These are phyloP conservation scores for Chaetura pelagica DNA, from an alignment of 2,113 vertebrate species.

Conservation along the genomic window DNA sequence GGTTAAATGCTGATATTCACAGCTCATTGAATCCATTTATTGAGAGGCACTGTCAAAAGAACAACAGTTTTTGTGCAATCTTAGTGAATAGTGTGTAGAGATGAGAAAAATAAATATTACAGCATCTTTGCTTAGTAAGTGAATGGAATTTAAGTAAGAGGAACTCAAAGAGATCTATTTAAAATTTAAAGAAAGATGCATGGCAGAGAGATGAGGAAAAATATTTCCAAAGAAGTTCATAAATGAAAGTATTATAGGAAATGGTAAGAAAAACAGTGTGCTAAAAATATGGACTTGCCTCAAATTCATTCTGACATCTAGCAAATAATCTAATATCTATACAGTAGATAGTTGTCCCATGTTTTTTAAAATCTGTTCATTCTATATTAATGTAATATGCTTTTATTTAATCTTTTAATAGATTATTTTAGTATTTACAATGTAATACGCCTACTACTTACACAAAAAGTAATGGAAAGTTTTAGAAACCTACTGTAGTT, in stretches of 20 bases:
- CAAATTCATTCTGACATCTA: background rate
- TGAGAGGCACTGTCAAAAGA: constrained; percentile 42
- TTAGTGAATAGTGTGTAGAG: background rate
- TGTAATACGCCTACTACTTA: background rate
- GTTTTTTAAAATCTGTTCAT: background rate
- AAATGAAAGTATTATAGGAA: background rate
- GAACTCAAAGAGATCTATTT: background rate
- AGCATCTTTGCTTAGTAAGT: background rate
- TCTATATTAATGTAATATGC: background rate
- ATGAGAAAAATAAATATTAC: background rate
- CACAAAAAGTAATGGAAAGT: background rate
- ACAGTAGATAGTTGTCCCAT: background rate
- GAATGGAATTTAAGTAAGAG: background rate
- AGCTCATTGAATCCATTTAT: constrained; percentile 50
- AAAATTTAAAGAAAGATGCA: background rate
- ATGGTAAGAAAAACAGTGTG: background rate
- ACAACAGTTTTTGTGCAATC: background rate
- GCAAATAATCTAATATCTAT: background rate
- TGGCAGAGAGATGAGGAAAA: background rate
- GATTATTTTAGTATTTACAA: background rate
- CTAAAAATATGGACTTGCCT: background rate
- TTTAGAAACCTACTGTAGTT: background rate
- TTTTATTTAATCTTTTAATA: background rate
- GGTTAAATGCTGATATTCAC: constrained; percentile 58
- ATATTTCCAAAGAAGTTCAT: background rate